Percentiles rank a stretch among this genome's conserved stretches.
These are phyloP conservation scores for Otolemur garnettii DNA, from an alignment of 2,113 vertebrate species.

Conservation along the genomic window DNA sequence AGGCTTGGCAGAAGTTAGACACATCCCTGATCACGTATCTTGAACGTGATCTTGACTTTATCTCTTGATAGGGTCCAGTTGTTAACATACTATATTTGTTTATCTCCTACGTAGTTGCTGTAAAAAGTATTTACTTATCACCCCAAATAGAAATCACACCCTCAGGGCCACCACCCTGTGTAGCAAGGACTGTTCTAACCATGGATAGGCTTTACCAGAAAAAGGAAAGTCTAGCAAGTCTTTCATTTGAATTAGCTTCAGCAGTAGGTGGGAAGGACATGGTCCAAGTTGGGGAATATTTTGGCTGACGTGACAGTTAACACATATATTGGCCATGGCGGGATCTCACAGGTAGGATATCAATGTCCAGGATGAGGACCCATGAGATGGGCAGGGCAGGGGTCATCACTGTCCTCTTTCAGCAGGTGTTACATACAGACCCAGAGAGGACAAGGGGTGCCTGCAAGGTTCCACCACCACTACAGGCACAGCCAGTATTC, in stretches of 20 bases:
- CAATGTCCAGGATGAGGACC: too few relatives aligned
- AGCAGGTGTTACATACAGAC: neutral
- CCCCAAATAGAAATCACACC: neutral
- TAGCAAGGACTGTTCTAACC: neutral
- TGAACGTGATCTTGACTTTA: neutral
- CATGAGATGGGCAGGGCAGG: neutral
- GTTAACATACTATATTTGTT: neutral
- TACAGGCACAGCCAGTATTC: neutral
- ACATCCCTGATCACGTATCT: accelerated
- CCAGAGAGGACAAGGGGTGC: neutral
- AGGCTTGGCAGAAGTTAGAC: neutral
- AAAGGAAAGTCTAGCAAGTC: neutral
- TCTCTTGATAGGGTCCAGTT: neutral
- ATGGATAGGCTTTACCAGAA: neutral
- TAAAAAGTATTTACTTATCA: neutral
- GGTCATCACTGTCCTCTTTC: neutral
- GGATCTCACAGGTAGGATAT: neutral
- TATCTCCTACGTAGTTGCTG: neutral
- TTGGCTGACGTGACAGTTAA: neutral
- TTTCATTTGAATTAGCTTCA: neutral
- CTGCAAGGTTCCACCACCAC: neutral
- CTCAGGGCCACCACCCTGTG: neutral
- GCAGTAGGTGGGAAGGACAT: neutral
- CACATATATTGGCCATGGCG: accelerated
- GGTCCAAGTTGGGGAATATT: neutral